Base-by-base conservation (phyloP, 2,113 vertebrate genomes). In the Rana temporaria region DNA sequence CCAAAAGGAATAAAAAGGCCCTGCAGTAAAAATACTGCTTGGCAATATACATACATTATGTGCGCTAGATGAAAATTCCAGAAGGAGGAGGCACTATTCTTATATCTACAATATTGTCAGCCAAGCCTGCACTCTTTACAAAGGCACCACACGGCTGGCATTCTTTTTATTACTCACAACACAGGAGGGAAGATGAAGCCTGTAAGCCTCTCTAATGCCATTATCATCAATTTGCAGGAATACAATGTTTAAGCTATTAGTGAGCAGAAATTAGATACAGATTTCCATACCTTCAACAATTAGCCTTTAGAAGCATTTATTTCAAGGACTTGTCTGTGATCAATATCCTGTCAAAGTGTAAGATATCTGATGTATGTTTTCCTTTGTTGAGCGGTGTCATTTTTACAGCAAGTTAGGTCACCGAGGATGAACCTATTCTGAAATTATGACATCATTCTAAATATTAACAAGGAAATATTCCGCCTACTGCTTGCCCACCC, bases 181-280 rank as follows among this genome's bases (percentile, higher is more conserved):
- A 55, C 77, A 68, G 60, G 57, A 78, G 38, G 70, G 4, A 59
- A 78, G 20, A 24, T 12, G 24, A 82, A 84, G 57, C 22, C 82
- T 76, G 59, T 85, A 85, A 85, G 63, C 24, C 14, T 24, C 60
- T 26, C 2, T 79, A 87, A 81, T 53, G 82, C 60, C 77, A 79
- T 79, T 79, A 79, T 59, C 80, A 84, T n/a, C 2, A 38, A 62
- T 80, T 85, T 64, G 8, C n/a, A 60, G 52, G 65, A 42, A 30
- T 59, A 24, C 34, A 66, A 79, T 34, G 53, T 16, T 56, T 57
- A 73, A 34, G 53, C 53, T 32, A 57, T 73, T 73, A 73, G 70
- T 59, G n/a, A 59, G n/a, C 19, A 34, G 11, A 24, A 19, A 32
- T 22, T 8, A 17, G 11, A 26, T 56, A 79, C 34, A 42, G 64